phyloP scores from a whole-genome alignment of 1,140 invertebrate genomes.

The Heterodera schachtii region DNA sequence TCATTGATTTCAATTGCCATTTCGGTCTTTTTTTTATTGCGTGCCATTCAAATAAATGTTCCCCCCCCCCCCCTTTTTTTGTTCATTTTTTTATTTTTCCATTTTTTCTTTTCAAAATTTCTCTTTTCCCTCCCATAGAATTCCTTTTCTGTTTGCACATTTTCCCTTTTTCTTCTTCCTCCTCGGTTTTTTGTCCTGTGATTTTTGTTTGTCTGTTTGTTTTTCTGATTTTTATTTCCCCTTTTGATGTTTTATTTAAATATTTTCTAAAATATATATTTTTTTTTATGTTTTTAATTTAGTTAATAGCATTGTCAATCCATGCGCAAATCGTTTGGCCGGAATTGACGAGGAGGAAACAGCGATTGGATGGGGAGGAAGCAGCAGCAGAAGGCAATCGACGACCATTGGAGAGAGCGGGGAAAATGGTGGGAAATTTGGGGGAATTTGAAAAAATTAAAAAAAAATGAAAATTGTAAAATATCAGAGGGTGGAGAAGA shows the following conservation, averaged over 20 bases:
- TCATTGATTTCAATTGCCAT: background rate
- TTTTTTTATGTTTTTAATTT: background rate
- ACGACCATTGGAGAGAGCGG: background rate
- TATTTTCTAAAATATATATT: background rate
- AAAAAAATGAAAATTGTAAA: background rate
- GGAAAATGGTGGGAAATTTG: background rate
- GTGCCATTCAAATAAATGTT: too few species aligned
- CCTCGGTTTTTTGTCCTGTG: background rate
- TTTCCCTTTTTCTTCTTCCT: background rate
- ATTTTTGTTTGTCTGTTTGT: background rate
- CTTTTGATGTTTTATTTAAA: background rate
- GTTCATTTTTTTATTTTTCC: background rate
- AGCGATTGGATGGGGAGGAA: background rate
- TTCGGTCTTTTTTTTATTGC: too few species aligned
- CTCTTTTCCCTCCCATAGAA: background rate
- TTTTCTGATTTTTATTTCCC: background rate
- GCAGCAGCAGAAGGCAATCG: background rate
- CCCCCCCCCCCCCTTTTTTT: background rate
- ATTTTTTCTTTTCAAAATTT: background rate
- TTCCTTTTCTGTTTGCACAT: background rate
- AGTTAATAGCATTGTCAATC: conserved; percentile 13
- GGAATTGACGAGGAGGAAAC: conserved; percentile 9
- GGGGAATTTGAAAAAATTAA: background rate
- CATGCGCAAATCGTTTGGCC: background rate
- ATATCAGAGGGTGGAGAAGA: too few species aligned